A percentile compares a stretch with the other conserved stretches of the same genome.
These are phyloP conservation scores for Periplaneta americana DNA, from an alignment of 1,140 invertebrate genomes.

Conservation along the genomic window DNA sequence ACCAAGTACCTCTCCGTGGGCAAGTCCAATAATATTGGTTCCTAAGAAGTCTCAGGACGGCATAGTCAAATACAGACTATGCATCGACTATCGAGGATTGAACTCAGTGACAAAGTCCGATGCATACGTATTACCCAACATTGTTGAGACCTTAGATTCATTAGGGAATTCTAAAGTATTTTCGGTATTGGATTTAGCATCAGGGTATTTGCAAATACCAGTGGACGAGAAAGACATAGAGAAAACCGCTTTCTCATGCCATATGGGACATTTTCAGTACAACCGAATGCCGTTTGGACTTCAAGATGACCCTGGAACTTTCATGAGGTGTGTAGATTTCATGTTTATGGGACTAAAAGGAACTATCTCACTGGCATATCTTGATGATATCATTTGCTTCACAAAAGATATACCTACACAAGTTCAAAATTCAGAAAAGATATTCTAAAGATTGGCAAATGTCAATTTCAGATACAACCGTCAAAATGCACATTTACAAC, in stretches of 20 bases:
- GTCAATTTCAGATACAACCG: constrained; percentile 33
- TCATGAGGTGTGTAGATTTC: constrained; percentile 30
- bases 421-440: constrained; percentile 25
- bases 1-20: neutral
- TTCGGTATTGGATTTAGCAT: constrained; percentile 37
- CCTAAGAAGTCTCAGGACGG: neutral
- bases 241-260: constrained; percentile 40
- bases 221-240: constrained; percentile 30
- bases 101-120: neutral
- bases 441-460: constrained; percentile 33
- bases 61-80: neutral
- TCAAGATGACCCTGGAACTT: constrained; percentile 27
- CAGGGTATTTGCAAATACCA: constrained; percentile 44
- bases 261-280: constrained; percentile 35
- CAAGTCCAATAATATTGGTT: neutral
- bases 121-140: constrained; percentile 23
- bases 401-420: constrained; percentile 30
- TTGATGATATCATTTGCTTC: constrained; percentile 39
- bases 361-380: constrained; percentile 31
- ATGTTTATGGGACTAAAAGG: constrained; percentile 31
- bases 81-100: neutral
- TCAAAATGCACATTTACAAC: constrained; percentile 41
- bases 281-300: constrained; percentile 28
- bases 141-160: constrained; percentile 39
- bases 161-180: constrained; percentile 36